These are phyloP conservation scores for Glaucopsyche alexis DNA, from an alignment of 2,888 invertebrate genomes.

Conservation along the genomic window DNA sequence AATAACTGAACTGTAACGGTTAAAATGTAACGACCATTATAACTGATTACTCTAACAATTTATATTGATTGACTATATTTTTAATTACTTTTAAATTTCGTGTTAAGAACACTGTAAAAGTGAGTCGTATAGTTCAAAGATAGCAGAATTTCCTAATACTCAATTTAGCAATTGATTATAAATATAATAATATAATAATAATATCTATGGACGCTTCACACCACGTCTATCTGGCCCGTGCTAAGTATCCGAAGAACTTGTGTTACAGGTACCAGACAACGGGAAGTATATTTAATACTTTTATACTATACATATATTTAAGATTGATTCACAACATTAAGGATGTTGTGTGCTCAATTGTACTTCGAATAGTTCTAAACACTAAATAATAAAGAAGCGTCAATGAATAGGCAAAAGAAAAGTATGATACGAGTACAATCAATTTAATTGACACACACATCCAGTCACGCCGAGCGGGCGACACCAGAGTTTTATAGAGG, in stretches of 20 bases:
- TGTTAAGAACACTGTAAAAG: too few species aligned
- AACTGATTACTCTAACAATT: too few species aligned
- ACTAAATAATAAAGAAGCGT: neutral
- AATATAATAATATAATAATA: too few species aligned
- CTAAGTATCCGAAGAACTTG: too few species aligned
- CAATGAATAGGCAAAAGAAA: neutral
- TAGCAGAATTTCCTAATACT: neutral
- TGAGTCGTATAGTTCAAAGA: too few species aligned
- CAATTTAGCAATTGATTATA: neutral
- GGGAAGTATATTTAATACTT: too few species aligned
- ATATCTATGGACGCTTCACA: too few species aligned
- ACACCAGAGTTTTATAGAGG: constrained; percentile 40
- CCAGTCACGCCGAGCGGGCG: neutral
- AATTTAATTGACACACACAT: neutral
- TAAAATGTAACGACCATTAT: neutral
- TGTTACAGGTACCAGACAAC: too few species aligned
- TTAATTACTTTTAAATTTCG: too few species aligned
- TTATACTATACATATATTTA: too few species aligned
- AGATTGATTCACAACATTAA: neutral
- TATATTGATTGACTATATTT: too few species aligned
- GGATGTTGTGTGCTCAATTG: neutral
- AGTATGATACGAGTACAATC: constrained; percentile 8
- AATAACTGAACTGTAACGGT: neutral
- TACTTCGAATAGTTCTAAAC: neutral
- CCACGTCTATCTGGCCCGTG: too few species aligned